Conservation (phyloP, 2,113 vertebrate species). For the Lonchura striata region DNA sequence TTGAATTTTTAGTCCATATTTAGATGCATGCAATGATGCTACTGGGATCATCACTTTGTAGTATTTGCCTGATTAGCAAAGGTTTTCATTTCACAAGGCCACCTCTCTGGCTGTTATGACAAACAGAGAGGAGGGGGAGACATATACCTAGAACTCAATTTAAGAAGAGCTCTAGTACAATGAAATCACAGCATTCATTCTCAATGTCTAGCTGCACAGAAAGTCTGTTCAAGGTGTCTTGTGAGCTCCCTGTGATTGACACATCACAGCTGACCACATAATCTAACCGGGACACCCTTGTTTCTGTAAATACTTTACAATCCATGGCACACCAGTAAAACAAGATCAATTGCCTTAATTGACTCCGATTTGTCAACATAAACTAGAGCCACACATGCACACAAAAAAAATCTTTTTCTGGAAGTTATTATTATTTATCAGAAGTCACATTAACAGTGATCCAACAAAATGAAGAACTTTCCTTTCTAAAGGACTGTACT, state of each 20-base stretch:
- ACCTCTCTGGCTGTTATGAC: not conserved
- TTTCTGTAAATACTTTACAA: not conserved
- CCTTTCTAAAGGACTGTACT: not conserved
- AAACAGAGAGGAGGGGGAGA: not conserved
- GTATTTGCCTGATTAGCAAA: not conserved
- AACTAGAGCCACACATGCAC: not conserved
- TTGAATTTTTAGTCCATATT: not conserved
- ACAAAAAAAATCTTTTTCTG: not conserved
- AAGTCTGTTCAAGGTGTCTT: not conserved
- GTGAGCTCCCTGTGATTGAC: not conserved
- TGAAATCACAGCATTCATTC: not conserved
- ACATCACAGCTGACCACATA: not conserved
- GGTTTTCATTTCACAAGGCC: not conserved
- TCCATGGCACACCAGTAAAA: not conserved
- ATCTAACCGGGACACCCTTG: not conserved
- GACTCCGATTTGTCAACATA: not conserved
- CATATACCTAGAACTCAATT: not conserved
- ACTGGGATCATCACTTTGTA: not conserved
- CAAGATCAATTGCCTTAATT: not conserved
- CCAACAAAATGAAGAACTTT: not conserved
- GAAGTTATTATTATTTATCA: not conserved
- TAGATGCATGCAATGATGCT: not conserved
- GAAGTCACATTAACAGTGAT: not conserved
- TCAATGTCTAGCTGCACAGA: not conserved
- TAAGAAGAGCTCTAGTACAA: not conserved